Evolutionary conservation across 2,888 invertebrate genomes (phyloP), one percentile per base, ranked within the genome.

Genomic region (Sialis fuliginosa): DNA sequence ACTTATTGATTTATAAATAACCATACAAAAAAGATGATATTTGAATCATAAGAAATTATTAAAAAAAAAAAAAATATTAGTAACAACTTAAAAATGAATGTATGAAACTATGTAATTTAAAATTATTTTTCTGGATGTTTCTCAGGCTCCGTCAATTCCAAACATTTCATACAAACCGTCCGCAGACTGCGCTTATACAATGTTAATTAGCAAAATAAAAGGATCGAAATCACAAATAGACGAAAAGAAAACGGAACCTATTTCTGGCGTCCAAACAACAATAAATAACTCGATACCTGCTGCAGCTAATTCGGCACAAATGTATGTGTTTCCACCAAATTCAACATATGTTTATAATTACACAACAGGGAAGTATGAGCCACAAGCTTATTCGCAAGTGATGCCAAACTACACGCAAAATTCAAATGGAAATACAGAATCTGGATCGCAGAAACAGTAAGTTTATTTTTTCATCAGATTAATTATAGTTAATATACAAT

Each of bases 181-280:
- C 3, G 81, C 83, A 0, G 83, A 88, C 69, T 89, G 89, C 64
- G 79, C 88, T 49, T 92, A 91, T 64, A 85, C 86, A 6, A 81
- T 88, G 72, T 69, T 92, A 53, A 85, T 91, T 41, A 86, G 81
- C 56, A 83, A 86, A 63, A 87, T 92, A 57, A 81, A 85, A 50
- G 86, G 84, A 33, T 74, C 74, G 53, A 67, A 62, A 34, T 62
- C 64, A 7, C 56, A 58, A 5, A 53, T 39, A 8, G 46, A 37
- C 5, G 54, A 42, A 12, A 39, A 32, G 6, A 8, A 39, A 32
- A 39, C 32, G 22, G 22, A 22, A 22, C 22, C 22, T 22, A 22
- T 22, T 22, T 2, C 22, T 22, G 22, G 22, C 45, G 5, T 22
- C 22, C 22, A 22, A 22, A 22, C 22, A 22, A 22, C 22, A 22